A percentile compares a stretch with the other conserved stretches of the same genome.
Evolutionary conservation across 2,888 invertebrate species (phyloP).

Genomic region (Hirtodrosophila trivittata): DNA sequence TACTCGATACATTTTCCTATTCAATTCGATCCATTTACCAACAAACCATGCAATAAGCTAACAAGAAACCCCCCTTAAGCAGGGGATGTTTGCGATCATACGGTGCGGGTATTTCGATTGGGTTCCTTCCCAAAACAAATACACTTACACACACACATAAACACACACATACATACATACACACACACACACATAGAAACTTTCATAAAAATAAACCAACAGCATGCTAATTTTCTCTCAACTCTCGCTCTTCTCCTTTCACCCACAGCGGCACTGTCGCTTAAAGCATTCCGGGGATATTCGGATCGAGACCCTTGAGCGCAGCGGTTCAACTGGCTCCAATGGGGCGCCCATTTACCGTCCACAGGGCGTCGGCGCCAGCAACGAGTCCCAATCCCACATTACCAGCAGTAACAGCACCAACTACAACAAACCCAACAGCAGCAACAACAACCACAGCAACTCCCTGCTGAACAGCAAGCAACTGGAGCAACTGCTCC

Average conservation of each 20-base stretch:
- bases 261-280: slow-evolving; percentile 89
- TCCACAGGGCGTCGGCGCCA: slow-evolving; percentile 77
- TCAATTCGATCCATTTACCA: slow-evolving; percentile 30
- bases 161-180: slow-evolving; percentile 18
- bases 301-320: slow-evolving; percentile 86
- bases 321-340: slow-evolving; percentile 46
- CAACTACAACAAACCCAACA: slow-evolving; percentile 50
- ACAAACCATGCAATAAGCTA: slow-evolving; percentile 39
- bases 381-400: slow-evolving; percentile 66
- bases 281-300: slow-evolving; percentile 91
- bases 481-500: slow-evolving; percentile 64
- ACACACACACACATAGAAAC: slow-evolving; percentile 19
- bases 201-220: slow-evolving; percentile 1
- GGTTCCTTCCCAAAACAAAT: slow-evolving; percentile 28
- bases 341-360: slow-evolving; percentile 80
- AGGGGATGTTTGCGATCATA: slow-evolving; percentile 40
- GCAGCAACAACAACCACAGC: slow-evolving; percentile 41
- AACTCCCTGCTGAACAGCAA: slow-evolving; percentile 67
- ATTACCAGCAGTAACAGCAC: slow-evolving; percentile 34
- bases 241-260: slow-evolving; percentile 7
- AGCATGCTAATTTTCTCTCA: slow-evolving; percentile 25
- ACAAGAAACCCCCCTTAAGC: slow-evolving; percentile 7
- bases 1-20: slow-evolving; percentile 9
- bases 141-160: slow-evolving; percentile 24
- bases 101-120: slow-evolving; percentile 71